phyloP scores from a whole-genome alignment of 2,888 invertebrate genomes.

The Dolomedes plantarius region DNA sequence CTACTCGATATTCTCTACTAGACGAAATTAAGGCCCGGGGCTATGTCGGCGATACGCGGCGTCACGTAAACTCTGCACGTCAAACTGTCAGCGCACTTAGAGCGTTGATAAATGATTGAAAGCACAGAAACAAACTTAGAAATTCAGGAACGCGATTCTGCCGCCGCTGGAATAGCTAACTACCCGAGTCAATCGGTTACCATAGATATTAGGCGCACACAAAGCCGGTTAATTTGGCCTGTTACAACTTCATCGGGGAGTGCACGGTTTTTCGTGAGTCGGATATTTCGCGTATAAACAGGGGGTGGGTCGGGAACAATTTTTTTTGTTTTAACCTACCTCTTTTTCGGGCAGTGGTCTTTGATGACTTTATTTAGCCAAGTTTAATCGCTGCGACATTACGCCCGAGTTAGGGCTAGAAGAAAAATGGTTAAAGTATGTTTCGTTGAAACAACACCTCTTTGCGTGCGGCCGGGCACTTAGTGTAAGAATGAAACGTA shows the following conservation, averaged over 20 bases:
- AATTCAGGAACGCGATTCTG: slow-evolving; percentile 40
- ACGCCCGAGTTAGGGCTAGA: background rate
- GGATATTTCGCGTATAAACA: background rate
- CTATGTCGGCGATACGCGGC: background rate
- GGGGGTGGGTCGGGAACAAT: background rate
- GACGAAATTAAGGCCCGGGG: background rate
- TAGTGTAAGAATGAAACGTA: background rate
- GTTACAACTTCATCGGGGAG: slow-evolving; percentile 65
- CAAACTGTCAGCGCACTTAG: slow-evolving; percentile 66
- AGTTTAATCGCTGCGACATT: background rate
- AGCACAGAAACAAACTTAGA: slow-evolving; percentile 38
- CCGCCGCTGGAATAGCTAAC: slow-evolving; percentile 56
- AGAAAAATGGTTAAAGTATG: slow-evolving; percentile 3
- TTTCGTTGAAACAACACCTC: background rate
- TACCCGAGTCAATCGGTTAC: slow-evolving; percentile 64
- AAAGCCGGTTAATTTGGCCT: slow-evolving; percentile 47
- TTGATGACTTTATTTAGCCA: background rate
- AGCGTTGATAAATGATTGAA: slow-evolving; percentile 55
- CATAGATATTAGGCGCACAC: slow-evolving; percentile 66
- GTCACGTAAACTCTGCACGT: slow-evolving; percentile 64
- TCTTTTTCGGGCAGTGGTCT: background rate
- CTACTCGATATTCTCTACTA: too few relatives aligned
- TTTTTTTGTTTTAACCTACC: background rate
- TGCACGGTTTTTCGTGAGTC: background rate
- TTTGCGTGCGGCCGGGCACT: background rate